Conservation (phyloP, 2,888 invertebrate genomes). For the Archips xylosteana region DNA sequence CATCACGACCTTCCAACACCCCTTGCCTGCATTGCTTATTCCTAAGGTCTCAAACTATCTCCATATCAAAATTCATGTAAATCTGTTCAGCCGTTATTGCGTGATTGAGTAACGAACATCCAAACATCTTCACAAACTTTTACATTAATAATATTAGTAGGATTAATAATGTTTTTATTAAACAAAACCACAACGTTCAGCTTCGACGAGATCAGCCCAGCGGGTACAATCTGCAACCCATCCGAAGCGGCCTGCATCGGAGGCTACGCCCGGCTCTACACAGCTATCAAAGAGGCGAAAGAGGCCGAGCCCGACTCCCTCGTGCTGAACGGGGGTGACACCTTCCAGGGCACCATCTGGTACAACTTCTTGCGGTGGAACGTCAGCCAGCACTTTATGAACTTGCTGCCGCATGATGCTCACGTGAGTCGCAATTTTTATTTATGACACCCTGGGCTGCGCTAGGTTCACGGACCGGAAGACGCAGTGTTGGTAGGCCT, state of each 20-base stretch:
- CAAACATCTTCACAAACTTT: no score
- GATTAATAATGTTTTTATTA: no score
- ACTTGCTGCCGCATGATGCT: slow-evolving; percentile 91
- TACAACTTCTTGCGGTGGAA: slow-evolving; percentile 91
- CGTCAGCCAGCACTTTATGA: slow-evolving; percentile 90
- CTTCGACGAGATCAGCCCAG: slow-evolving; percentile 86
- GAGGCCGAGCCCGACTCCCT: slow-evolving; percentile 87
- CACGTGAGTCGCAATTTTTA: slow-evolving; percentile 84
- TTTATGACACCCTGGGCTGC: no score
- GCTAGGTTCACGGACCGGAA: no score
- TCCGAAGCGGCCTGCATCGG: slow-evolving; percentile 86
- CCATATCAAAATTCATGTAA: no score
- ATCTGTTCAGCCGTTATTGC: no score
- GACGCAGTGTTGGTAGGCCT: no score
- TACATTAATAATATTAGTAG: no score
- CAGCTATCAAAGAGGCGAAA: slow-evolving; percentile 78
- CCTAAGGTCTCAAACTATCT: no score
- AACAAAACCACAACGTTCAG: slow-evolving; percentile 62
- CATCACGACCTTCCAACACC: no score
- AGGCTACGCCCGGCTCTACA: slow-evolving; percentile 88
- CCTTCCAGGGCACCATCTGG: slow-evolving; percentile 90
- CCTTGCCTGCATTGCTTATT: no score
- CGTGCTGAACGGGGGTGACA: slow-evolving; percentile 89
- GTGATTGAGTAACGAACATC: no score
- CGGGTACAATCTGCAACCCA: slow-evolving; percentile 84